Conservation (phyloP, 1,140 invertebrate genomes). For the Halyomorpha halys region DNA sequence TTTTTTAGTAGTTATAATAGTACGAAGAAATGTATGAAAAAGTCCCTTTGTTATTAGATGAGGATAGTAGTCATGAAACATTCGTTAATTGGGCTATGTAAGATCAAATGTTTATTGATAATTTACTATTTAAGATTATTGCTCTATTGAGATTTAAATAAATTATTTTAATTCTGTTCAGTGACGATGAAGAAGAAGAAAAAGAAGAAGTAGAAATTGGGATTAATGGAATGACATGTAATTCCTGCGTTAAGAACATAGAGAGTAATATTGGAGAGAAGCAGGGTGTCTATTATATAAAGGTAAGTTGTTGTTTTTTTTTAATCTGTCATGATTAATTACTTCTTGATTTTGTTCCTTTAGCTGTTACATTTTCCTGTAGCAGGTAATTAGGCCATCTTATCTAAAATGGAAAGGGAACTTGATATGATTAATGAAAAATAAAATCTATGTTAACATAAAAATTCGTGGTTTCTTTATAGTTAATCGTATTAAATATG, state of each 20-base stretch:
- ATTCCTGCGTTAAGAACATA: slow-evolving; percentile 69
- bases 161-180: slow-evolving; percentile 13
- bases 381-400: too few relatives aligned
- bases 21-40: neutral
- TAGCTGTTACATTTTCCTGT: neutral
- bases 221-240: slow-evolving; percentile 73
- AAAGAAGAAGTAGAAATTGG: slow-evolving; percentile 28
- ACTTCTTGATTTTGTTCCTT: neutral
- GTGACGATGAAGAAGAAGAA: slow-evolving; percentile 26
- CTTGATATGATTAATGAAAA: too few relatives aligned
- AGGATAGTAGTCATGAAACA: neutral
- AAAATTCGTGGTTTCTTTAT: too few relatives aligned
- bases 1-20: neutral
- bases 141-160: neutral
- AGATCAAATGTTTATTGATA: neutral
- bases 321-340: neutral
- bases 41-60: neutral
- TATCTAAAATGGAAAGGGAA: too few relatives aligned
- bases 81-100: neutral
- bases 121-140: neutral
- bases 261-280: slow-evolving; percentile 48
- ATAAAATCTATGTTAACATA: too few relatives aligned
- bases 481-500: too few relatives aligned
- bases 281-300: slow-evolving; percentile 49
- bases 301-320: slow-evolving; percentile 41